A percentile compares a stretch with the other conserved stretches of the same genome.
Conservation (phyloP, 2,113 vertebrate genomes). For the Sinocyclocheilus anophthalmus region DNA sequence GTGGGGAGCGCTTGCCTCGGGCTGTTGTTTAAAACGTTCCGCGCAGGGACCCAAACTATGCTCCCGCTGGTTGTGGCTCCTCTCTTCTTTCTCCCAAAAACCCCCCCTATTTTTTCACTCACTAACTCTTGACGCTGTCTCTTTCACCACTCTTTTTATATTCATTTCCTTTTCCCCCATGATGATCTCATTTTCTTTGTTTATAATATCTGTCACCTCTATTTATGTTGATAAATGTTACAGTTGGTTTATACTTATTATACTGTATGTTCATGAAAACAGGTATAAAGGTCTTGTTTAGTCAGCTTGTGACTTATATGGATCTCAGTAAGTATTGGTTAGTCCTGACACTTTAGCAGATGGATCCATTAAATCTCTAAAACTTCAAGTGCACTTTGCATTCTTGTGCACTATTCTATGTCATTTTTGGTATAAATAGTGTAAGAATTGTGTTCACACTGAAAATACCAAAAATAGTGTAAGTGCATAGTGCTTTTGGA, state of each 20-base stretch:
- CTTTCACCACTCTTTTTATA: constrained; percentile 22
- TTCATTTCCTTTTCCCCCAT: constrained; percentile 21
- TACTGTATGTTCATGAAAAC: neutral
- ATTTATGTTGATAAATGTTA: neutral
- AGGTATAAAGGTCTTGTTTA: neutral
- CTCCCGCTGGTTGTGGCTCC: too few relatives aligned
- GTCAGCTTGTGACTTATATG: neutral
- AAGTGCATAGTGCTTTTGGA: too few relatives aligned
- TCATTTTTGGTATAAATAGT: too few relatives aligned
- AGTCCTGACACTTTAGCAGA: neutral
- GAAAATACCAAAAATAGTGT: too few relatives aligned
- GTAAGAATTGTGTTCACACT: too few relatives aligned
- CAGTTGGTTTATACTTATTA: neutral
- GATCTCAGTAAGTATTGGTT: neutral
- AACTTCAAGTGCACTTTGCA: too few relatives aligned
- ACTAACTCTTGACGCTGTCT: too few relatives aligned
- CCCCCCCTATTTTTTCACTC: constrained; percentile 62
- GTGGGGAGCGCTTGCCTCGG: too few relatives aligned
- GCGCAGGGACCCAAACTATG: too few relatives aligned
- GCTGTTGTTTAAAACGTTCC: too few relatives aligned
- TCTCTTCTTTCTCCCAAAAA: too few relatives aligned
- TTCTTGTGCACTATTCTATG: too few relatives aligned
- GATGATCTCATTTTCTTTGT: constrained; percentile 36
- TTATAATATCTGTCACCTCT: constrained; percentile 37
- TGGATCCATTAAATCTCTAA: neutral